Evolutionary conservation across 2,113 vertebrate species (phyloP).

Genomic region (Isichthys henryi): DNA sequence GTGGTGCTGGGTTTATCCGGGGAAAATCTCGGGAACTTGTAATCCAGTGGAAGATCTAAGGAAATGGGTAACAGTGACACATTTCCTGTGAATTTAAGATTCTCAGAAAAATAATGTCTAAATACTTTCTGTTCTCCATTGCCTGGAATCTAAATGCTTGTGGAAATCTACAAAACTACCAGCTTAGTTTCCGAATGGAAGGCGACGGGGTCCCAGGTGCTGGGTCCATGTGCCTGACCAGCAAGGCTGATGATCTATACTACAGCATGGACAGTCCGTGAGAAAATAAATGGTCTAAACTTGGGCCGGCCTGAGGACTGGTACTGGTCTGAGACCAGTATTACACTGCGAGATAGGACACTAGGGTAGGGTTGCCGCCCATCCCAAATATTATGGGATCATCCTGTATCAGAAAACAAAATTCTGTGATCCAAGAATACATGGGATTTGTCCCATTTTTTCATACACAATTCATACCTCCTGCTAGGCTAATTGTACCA

Average conservation of each 20-base stretch:
- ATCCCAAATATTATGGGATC: neutral
- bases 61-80: slow-evolving; percentile 31
- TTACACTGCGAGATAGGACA: neutral
- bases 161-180: neutral
- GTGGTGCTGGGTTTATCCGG: slow-evolving; percentile 68
- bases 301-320: too few species aligned
- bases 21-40: slow-evolving; percentile 84
- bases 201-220: neutral
- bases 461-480: neutral
- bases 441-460: neutral
- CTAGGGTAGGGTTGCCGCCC: neutral
- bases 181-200: neutral
- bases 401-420: neutral
- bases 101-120: neutral
- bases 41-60: slow-evolving; percentile 86
- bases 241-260: neutral
- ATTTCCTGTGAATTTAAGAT: neutral
- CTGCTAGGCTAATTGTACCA: neutral
- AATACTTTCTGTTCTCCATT: neutral
- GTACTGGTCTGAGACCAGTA: neutral
- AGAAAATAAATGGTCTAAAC: neutral
- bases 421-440: neutral
- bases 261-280: neutral
- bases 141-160: neutral
- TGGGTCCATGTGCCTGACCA: neutral